A percentile compares a stretch with the other conserved stretches of the same genome.
Conservation (phyloP, 1,140 invertebrate genomes). For the Dinoponera quadriceps region DNA sequence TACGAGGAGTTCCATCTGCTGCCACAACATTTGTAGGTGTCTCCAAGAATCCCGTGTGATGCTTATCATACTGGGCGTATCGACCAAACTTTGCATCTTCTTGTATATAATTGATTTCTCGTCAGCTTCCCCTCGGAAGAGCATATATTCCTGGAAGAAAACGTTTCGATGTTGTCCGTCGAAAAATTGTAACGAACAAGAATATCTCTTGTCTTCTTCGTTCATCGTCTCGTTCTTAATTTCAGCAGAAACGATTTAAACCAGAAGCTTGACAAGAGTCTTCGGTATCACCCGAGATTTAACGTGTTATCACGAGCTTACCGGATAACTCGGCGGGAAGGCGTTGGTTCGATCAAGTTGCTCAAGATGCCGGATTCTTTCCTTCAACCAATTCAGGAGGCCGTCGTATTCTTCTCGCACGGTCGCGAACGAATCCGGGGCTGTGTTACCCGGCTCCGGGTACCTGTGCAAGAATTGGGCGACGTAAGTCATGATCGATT, state of each 20-base stretch:
- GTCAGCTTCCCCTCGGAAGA: slow-evolving; percentile 90
- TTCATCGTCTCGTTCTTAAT: no score
- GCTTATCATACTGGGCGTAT: slow-evolving; percentile 91
- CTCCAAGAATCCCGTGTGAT: slow-evolving; percentile 93
- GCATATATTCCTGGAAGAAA: slow-evolving; percentile 88
- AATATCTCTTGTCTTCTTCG: not conserved
- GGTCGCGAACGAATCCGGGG: slow-evolving; percentile 89
- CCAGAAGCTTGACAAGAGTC: not conserved
- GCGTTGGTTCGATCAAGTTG: slow-evolving; percentile 85
- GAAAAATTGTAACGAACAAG: not conserved
- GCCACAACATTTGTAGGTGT: slow-evolving; percentile 91
- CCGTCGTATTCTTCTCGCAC: slow-evolving; percentile 93
- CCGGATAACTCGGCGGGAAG: slow-evolving; percentile 85
- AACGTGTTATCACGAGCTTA: slow-evolving; percentile 70
- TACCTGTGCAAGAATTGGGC: slow-evolving; percentile 99
- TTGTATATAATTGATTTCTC: slow-evolving; percentile 89
- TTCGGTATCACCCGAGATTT: not conserved
- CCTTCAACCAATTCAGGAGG: slow-evolving; percentile 92
- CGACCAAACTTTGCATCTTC: slow-evolving; percentile 91
- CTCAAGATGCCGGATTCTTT: slow-evolving; percentile 90
- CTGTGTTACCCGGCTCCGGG: slow-evolving; percentile 91
- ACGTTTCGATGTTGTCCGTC: slow-evolving; percentile 14
- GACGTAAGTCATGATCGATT: slow-evolving; percentile 99
- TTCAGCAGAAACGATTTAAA: no score
- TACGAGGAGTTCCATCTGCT: slow-evolving; percentile 89